Conservation (phyloP, 2,888 invertebrate species). For the Eupithecia vulgata region DNA sequence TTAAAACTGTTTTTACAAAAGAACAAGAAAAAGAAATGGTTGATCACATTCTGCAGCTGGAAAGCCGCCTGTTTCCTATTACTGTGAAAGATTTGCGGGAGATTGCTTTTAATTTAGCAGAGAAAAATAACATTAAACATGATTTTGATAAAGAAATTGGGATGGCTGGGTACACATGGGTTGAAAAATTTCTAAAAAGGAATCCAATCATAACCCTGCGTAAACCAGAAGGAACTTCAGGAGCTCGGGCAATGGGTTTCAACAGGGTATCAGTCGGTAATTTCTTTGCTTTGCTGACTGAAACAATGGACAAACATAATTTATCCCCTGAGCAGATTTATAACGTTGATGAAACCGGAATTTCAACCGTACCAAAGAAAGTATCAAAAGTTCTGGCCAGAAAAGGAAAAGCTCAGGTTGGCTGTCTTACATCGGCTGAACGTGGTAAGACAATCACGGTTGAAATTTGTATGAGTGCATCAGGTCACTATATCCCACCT, state of each 20-base stretch:
- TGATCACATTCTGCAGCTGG: conserved; percentile 16
- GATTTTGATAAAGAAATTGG: conserved; percentile 7
- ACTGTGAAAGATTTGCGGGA: conserved; percentile 5
- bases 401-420: conserved; percentile 38
- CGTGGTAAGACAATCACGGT: conserved; percentile 19
- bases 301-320: conserved; percentile 18
- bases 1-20: conserved; percentile 18
- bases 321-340: conserved; percentile 31
- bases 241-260: conserved; percentile 34
- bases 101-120: conserved; percentile 3
- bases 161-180: conserved; percentile 13
- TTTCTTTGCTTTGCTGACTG: conserved; percentile 26
- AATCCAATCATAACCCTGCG: conserved; percentile 16
- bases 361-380: conserved; percentile 29
- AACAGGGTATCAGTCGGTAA: conserved; percentile 31
- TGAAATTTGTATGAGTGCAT: conserved; percentile 19
- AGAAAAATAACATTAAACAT: conserved; percentile 4
- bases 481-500: conserved; percentile 19
- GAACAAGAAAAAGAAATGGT: conserved; percentile 23
- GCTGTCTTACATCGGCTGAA: conserved; percentile 31
- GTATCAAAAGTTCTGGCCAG: conserved; percentile 32
- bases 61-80: conserved; percentile 15
- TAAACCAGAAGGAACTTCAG: conserved; percentile 33
- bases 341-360: conserved; percentile 35
- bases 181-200: conserved; percentile 4